These are phyloP conservation scores for Dasysyrphus albostriatus DNA, from an alignment of 2,888 invertebrate species.

Conservation along the genomic window DNA sequence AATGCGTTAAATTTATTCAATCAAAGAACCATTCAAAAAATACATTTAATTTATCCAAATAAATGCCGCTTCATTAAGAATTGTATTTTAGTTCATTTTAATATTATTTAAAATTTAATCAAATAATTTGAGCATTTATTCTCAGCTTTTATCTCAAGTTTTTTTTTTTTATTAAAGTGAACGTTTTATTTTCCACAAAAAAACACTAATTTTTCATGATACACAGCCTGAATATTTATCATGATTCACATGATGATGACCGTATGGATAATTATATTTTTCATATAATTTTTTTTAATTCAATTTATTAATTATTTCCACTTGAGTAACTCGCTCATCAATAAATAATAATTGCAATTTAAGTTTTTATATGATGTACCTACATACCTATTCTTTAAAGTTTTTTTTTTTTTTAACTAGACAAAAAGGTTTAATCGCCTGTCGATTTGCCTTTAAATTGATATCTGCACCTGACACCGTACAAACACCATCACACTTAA, in stretches of 20 bases:
- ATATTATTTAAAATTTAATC: no score
- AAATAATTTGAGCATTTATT: no score
- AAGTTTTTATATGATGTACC: neutral
- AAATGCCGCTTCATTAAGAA: no score
- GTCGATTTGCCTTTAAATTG: conserved; percentile 13
- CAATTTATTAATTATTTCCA: conserved; percentile 20
- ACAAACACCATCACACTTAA: neutral
- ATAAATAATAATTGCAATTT: conserved; percentile 20
- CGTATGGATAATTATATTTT: neutral
- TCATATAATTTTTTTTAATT: neutral
- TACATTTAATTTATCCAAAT: no score
- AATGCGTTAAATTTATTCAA: no score
- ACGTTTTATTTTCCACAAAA: no score
- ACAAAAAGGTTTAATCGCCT: conserved; percentile 28
- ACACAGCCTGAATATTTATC: no score
- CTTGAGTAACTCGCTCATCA: conserved; percentile 25
- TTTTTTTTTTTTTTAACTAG: neutral
- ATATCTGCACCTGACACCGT: conserved; percentile 13
- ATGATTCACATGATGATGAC: neutral
- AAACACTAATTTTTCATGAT: no score
- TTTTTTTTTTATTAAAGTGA: no score
- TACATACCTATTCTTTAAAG: neutral
- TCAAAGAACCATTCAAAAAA: no score
- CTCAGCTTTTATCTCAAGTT: no score
- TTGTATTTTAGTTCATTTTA: no score